Conservation (phyloP, 2,888 invertebrate species). For the Colletes collaris region DNA sequence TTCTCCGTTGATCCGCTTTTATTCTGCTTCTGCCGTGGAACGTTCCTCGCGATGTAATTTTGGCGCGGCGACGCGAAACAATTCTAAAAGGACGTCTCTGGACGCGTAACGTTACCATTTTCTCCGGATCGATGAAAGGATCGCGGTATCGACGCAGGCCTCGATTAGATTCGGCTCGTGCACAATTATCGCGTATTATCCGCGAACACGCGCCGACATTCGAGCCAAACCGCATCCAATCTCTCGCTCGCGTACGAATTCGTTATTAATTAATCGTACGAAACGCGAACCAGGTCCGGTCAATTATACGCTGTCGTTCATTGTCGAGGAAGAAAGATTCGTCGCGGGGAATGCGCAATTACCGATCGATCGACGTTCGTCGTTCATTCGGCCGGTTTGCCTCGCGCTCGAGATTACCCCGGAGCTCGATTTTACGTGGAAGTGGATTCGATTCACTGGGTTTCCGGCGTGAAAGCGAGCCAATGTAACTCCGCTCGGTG, state of each 20-base stretch:
- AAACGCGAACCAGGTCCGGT: conserved; percentile 43
- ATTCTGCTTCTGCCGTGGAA: conserved; percentile 14
- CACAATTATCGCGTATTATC: conserved; percentile 24
- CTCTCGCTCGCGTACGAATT: conserved; percentile 26
- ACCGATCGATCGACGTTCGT: conserved; percentile 55
- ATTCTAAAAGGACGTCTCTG: too few relatives aligned
- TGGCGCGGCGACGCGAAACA: background rate
- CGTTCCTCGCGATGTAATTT: conserved; percentile 30
- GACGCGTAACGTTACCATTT: background rate
- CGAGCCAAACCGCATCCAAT: conserved; percentile 11
- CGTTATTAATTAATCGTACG: conserved; percentile 62
- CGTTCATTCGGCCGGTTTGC: conserved; percentile 30
- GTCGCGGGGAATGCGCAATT: conserved; percentile 61
- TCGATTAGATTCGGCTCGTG: conserved; percentile 31
- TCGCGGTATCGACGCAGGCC: background rate
- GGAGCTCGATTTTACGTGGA: conserved; percentile 59
- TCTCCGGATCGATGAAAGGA: conserved; percentile 1
- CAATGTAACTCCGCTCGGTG: conserved; percentile 73
- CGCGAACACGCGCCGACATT: background rate
- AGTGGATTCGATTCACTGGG: conserved; percentile 66
- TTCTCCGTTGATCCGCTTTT: conserved; percentile 50
- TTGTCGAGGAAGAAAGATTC: conserved; percentile 58
- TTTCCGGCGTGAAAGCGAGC: conserved; percentile 71
- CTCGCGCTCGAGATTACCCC: conserved; percentile 56
- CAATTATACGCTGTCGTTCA: conserved; percentile 50